Conservation (phyloP, 2,797 vertebrate genomes). For the Orientallactaga sibirica region DNA sequence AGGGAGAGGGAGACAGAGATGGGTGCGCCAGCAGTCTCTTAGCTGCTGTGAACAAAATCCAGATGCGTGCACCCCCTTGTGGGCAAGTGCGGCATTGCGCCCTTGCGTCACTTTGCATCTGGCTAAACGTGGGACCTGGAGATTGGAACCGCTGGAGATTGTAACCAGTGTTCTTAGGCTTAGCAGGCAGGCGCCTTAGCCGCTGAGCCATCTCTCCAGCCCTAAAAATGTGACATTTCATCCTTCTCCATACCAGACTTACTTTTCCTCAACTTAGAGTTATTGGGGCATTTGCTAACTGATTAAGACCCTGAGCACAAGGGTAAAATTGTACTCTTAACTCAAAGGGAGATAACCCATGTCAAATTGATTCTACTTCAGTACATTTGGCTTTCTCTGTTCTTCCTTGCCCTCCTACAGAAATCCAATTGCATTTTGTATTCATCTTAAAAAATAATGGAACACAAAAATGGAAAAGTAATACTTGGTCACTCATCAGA, state of each 20-base stretch:
- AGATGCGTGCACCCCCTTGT: too few relatives aligned
- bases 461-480: slow-evolving; percentile 64
- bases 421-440: slow-evolving; percentile 55
- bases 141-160: too few relatives aligned
- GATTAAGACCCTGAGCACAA: slow-evolving; percentile 60
- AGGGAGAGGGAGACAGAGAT: too few relatives aligned
- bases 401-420: not conserved
- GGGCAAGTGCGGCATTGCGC: too few relatives aligned
- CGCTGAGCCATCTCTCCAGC: too few relatives aligned
- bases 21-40: too few relatives aligned
- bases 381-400: slow-evolving; percentile 36
- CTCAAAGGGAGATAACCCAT: slow-evolving; percentile 55
- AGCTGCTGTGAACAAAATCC: too few relatives aligned
- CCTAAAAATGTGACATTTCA: not conserved
- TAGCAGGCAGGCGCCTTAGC: too few relatives aligned
- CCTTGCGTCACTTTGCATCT: too few relatives aligned
- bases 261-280: not conserved
- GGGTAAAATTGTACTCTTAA: slow-evolving; percentile 64
- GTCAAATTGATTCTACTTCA: slow-evolving; percentile 57
- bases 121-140: too few relatives aligned
- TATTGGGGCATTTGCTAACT: slow-evolving; percentile 54
- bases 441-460: slow-evolving; percentile 58
- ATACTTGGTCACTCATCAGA: slow-evolving; percentile 30
- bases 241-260: slow-evolving; percentile 41
- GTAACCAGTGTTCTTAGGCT: too few relatives aligned